Evolutionary conservation across 1,140 invertebrate species (phyloP).

Genomic region (Atta colombica): DNA sequence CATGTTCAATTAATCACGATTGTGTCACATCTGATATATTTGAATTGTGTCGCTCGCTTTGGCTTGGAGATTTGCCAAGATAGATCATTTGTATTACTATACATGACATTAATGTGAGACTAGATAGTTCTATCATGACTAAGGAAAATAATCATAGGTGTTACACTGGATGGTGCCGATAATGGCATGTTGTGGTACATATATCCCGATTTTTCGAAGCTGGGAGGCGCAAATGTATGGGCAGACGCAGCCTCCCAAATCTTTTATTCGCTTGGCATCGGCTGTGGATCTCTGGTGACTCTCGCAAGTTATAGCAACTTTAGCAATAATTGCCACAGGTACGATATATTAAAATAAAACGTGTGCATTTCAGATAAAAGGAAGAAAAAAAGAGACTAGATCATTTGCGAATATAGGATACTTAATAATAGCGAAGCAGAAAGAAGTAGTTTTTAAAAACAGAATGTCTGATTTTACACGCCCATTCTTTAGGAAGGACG

Average conservation of each 20-base stretch:
- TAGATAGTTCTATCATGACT: neutral
- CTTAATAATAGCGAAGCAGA: conserved; percentile 3
- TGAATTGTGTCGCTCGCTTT: neutral
- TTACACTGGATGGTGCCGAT: conserved; percentile 90
- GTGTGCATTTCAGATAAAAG: neutral
- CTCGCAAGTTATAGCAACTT: conserved; percentile 92
- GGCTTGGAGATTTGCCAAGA: neutral
- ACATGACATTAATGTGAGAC: neutral
- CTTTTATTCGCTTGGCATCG: conserved; percentile 91
- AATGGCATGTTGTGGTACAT: conserved; percentile 93
- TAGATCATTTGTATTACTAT: neutral
- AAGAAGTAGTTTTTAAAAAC: neutral
- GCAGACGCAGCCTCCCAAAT: conserved; percentile 90
- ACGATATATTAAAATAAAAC: neutral
- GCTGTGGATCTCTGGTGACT: conserved; percentile 91
- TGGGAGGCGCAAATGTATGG: conserved; percentile 88
- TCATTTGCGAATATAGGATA: neutral
- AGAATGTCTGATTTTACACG: neutral
- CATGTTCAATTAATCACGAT: neutral
- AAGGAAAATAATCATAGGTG: conserved; percentile 81
- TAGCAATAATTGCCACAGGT: conserved; percentile 90
- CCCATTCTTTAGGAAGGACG: neutral
- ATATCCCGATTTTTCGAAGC: conserved; percentile 90
- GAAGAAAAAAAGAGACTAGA: neutral
- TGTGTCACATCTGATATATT: neutral